Evolutionary conservation across 2,888 invertebrate genomes (phyloP), one percentile per base, ranked within the genome.

Genomic region (Gortyna flavago): DNA sequence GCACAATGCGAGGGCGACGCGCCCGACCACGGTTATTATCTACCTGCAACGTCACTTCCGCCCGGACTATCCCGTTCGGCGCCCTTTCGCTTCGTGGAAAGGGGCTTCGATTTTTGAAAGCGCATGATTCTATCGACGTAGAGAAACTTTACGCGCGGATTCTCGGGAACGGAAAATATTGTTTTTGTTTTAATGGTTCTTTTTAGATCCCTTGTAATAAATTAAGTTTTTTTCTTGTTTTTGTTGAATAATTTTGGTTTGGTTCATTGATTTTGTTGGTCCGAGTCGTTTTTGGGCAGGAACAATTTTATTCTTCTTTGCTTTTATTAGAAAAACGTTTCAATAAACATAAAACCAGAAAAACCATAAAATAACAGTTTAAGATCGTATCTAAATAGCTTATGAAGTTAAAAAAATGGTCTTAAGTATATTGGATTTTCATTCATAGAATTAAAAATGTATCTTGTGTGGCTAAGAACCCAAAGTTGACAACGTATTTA

Each of bases 11-110:
- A 91, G 94, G 94, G 94, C 87, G 90, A 87, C 88, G 88, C 88
- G 84, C 88, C 89, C 92, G 87, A 90, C 91, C 91, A 88, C 91
- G 88, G 92, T 92, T 94, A 95, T 95, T 95, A 95, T 94, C 95
- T 95, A 94, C 94, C 95, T 95, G 95, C 95, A 93, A 92, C 95
- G 95, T 95, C 95, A 95, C 95, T 95, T 95, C 95, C 95, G 94
- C 91, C 89, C 88, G 90, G 90, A 81, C 87, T 89, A 88, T 85
- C 89, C 85, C 88, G 84, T 84, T 88, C 86, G 85, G 81, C 85
- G 84, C 86, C 83, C 89, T 88, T 87, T 87, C 89, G 87, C 84
- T 86, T 81, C 86, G 83, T 76, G 85, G 84, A 80, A 86, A 89
- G 85, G 83, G 87, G 86, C 88, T 90, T 91, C 89, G 89, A 89